Evolutionary conservation across 1,140 invertebrate genomes (phyloP).

Genomic region (Paralvinella palmiformis): DNA sequence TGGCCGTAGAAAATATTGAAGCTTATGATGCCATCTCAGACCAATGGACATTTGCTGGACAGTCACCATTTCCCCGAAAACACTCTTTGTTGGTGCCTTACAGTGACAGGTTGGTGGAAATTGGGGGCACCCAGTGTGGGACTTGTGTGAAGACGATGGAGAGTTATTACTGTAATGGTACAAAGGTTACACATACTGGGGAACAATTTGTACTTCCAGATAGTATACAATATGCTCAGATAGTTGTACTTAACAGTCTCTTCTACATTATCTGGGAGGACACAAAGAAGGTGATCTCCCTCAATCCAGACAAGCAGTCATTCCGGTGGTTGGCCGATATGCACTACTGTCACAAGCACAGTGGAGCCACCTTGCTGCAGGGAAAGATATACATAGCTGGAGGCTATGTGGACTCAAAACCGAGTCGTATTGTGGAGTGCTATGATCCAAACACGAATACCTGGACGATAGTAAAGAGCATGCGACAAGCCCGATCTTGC

Average conservation of each 20-base stretch:
- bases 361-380: constrained; percentile 71
- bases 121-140: constrained; percentile 38
- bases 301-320: constrained; percentile 42
- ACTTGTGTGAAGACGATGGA: constrained; percentile 42
- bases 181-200: constrained; percentile 30
- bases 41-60: constrained; percentile 37
- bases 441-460: constrained; percentile 71
- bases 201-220: constrained; percentile 45
- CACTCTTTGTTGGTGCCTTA: constrained; percentile 37
- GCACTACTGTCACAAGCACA: constrained; percentile 32
- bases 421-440: constrained; percentile 63
- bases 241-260: constrained; percentile 38
- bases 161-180: constrained; percentile 34
- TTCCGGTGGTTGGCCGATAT: constrained; percentile 38
- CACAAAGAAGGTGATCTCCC: constrained; percentile 41
- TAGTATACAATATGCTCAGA: constrained; percentile 39
- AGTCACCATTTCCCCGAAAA: constrained; percentile 37
- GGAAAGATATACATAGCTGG: constrained; percentile 76
- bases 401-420: constrained; percentile 48
- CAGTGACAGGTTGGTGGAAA: constrained; percentile 39
- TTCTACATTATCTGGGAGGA: constrained; percentile 50
- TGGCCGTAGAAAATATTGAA: constrained; percentile 40
- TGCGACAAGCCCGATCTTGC: constrained; percentile 32
- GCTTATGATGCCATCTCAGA: constrained; percentile 35
- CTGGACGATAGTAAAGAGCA: constrained; percentile 58